Percentiles rank a stretch among this genome's conserved stretches.
Conservation (phyloP, 2,797 vertebrate species). For the Chloroceryle inda region DNA sequence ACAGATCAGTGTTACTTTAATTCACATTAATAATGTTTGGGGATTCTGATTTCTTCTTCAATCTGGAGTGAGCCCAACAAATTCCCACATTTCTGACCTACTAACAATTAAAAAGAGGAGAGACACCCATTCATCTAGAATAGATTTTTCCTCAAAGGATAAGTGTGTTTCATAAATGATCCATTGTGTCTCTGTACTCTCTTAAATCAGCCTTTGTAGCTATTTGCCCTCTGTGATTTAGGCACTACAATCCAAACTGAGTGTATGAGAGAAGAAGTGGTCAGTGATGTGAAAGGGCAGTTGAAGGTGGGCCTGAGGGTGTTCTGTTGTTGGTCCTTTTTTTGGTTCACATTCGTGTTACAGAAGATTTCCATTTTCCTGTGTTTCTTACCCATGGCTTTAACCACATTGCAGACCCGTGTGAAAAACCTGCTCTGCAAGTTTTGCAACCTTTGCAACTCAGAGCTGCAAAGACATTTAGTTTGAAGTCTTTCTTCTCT, state of each 20-base stretch:
- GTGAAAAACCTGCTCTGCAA: neutral
- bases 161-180: neutral
- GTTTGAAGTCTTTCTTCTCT: neutral
- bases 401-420: neutral
- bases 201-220: neutral
- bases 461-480: neutral
- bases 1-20: neutral
- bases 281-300: neutral
- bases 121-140: neutral
- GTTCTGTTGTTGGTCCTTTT: neutral
- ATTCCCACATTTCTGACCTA: neutral
- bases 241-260: neutral
- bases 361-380: neutral
- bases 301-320: neutral
- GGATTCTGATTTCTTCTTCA: neutral
- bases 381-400: neutral
- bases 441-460: neutral
- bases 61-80: neutral
- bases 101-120: neutral
- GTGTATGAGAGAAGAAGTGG: neutral
- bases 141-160: neutral
- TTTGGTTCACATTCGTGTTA: neutral
- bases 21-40: neutral
- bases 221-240: neutral
- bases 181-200: neutral